phyloP scores from a whole-genome alignment of 2,113 vertebrate genomes.

The Charadrius vociferus region DNA sequence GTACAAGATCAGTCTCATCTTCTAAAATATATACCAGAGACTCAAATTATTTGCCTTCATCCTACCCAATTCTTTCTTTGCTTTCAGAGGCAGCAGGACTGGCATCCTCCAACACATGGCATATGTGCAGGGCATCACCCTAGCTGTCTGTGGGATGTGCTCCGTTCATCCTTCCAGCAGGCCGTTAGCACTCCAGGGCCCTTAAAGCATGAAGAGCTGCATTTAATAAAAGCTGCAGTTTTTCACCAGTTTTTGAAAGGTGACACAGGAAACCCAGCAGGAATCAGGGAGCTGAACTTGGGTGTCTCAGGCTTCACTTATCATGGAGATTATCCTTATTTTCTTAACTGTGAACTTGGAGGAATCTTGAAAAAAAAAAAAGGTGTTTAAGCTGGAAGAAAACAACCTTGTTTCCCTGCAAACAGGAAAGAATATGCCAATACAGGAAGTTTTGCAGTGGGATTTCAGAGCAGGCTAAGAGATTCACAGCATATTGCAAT shows the following conservation, averaged over 20 bases:
- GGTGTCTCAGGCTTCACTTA: not conserved
- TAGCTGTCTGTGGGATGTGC: not conserved
- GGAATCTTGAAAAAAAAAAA: not conserved
- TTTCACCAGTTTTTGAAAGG: not conserved
- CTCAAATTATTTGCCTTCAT: not conserved
- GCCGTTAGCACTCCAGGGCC: not conserved
- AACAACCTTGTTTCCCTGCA: not conserved
- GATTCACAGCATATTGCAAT: rapidly evolving
- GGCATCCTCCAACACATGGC: not conserved
- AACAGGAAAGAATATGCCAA: not conserved
- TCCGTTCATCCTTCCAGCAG: not conserved
- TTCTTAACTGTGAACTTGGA: not conserved
- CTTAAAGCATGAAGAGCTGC: not conserved
- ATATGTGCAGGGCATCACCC: rapidly evolving
- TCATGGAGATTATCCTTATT: not conserved
- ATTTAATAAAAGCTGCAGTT: not conserved
- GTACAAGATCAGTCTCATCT: not conserved
- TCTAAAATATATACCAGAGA: rapidly evolving
- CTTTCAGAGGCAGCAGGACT: not conserved
- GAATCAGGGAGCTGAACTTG: not conserved
- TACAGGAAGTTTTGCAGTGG: not conserved
- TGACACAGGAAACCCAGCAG: not conserved
- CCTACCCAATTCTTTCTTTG: not conserved
- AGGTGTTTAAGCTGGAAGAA: not conserved
- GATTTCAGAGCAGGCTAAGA: not conserved